A percentile compares a stretch with the other conserved stretches of the same genome.
phyloP scores from a whole-genome alignment of 2,797 vertebrate genomes.

The Ateles fusciceps region DNA sequence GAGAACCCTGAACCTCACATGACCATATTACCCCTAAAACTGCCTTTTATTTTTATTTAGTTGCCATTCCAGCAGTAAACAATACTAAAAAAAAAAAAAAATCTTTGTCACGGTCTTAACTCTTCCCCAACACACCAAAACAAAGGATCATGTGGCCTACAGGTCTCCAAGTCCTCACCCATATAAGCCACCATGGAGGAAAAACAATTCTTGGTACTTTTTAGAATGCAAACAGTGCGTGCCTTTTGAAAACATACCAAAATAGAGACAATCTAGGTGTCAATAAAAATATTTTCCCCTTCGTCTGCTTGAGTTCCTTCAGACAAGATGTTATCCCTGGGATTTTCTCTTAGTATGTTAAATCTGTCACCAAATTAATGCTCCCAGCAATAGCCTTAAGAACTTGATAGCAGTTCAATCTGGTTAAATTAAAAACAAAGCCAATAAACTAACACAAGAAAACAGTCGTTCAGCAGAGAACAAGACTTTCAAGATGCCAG shows the following conservation, averaged over 20 bases:
- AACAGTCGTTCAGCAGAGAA: background rate
- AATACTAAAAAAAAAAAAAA: background rate
- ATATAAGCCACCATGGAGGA: background rate
- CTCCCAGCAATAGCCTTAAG: background rate
- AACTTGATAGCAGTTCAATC: background rate
- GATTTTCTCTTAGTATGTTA: slow-evolving; percentile 39
- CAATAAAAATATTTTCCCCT: slow-evolving; percentile 7
- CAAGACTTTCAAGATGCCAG: background rate
- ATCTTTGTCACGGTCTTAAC: background rate
- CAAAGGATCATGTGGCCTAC: background rate
- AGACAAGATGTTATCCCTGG: background rate
- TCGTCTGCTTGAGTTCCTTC: slow-evolving; percentile 10
- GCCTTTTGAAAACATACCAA: slow-evolving; percentile 9
- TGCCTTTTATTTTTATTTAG: background rate
- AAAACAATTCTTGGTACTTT: background rate
- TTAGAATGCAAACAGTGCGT: background rate
- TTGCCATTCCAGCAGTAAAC: background rate
- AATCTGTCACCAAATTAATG: slow-evolving; percentile 40
- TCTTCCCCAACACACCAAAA: background rate
- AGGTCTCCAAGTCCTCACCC: background rate
- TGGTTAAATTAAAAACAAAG: slow-evolving; percentile 62
- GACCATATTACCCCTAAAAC: background rate
- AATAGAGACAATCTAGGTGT: background rate
- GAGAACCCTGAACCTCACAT: background rate
- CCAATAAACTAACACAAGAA: slow-evolving; percentile 42